Evolutionary conservation across 2,888 invertebrate species (phyloP).

Genomic region (Mycalesis mineus): DNA sequence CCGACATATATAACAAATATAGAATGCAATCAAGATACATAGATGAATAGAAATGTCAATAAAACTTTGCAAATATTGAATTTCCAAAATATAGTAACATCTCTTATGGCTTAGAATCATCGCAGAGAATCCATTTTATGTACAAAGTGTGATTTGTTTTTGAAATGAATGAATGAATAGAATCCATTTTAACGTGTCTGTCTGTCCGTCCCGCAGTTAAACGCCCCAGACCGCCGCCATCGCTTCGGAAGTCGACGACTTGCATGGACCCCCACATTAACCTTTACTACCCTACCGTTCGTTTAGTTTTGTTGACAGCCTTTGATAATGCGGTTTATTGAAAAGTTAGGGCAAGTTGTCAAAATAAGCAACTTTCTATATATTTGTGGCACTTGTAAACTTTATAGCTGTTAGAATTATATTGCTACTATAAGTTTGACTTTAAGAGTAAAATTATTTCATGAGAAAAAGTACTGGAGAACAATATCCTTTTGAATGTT

Average conservation of each 20-base stretch:
- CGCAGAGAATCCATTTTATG: not conserved
- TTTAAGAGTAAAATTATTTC: no score
- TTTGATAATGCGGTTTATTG: not conserved
- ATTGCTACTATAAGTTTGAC: no score
- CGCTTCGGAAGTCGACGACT: constrained; percentile 34
- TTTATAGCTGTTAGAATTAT: not conserved
- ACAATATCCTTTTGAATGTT: not conserved
- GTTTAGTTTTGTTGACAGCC: constrained; percentile 9
- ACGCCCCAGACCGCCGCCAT: constrained; percentile 29
- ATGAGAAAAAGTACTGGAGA: no score
- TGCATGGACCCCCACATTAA: constrained; percentile 40
- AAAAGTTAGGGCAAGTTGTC: not conserved
- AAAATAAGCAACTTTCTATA: not conserved
- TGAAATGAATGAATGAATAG: not conserved
- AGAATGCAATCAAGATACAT: no score
- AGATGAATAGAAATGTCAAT: no score
- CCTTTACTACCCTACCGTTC: not conserved
- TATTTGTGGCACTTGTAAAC: no score
- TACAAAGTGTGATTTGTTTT: not conserved
- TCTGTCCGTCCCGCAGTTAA: constrained; percentile 35
- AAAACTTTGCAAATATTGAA: no score
- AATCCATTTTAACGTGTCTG: constrained; percentile 16
- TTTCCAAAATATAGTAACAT: no score
- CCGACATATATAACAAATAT: no score
- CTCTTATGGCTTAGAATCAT: no score